These are phyloP conservation scores for Tamias sibiricus DNA, from an alignment of 2,113 vertebrate species.

Conservation along the genomic window DNA sequence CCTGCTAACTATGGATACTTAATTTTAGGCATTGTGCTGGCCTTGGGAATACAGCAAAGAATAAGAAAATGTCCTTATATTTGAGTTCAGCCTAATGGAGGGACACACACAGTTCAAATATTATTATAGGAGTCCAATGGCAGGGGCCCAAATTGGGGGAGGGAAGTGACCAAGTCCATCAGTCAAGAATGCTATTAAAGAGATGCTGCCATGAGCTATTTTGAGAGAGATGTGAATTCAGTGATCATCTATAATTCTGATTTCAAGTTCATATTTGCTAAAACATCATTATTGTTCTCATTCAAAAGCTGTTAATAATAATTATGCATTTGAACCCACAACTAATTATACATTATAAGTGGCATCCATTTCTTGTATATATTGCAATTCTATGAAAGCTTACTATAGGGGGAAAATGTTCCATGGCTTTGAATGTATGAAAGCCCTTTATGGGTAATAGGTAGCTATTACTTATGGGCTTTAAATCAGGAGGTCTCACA, in stretches of 20 bases:
- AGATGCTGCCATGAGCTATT: neutral
- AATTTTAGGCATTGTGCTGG: neutral
- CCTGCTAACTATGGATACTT: neutral
- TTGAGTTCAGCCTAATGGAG: neutral
- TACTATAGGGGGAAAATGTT: neutral
- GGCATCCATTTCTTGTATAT: neutral
- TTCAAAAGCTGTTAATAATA: neutral
- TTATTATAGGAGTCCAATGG: neutral
- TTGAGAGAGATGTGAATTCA: neutral
- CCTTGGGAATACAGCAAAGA: neutral
- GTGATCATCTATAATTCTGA: neutral
- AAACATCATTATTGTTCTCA: neutral
- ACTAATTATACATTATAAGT: neutral
- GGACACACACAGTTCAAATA: neutral
- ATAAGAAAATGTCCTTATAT: neutral
- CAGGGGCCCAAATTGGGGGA: neutral
- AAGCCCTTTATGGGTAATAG: neutral
- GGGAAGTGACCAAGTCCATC: neutral
- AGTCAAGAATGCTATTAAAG: neutral
- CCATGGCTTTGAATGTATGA: neutral
- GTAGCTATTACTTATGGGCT: neutral
- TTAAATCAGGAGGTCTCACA: neutral
- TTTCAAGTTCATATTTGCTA: neutral
- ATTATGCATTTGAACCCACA: neutral
- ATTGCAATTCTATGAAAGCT: conserved; percentile 1